Percentiles rank a stretch among this genome's conserved stretches.
phyloP scores from a whole-genome alignment of 2,797 vertebrate genomes.

The Sus cebifrons region DNA sequence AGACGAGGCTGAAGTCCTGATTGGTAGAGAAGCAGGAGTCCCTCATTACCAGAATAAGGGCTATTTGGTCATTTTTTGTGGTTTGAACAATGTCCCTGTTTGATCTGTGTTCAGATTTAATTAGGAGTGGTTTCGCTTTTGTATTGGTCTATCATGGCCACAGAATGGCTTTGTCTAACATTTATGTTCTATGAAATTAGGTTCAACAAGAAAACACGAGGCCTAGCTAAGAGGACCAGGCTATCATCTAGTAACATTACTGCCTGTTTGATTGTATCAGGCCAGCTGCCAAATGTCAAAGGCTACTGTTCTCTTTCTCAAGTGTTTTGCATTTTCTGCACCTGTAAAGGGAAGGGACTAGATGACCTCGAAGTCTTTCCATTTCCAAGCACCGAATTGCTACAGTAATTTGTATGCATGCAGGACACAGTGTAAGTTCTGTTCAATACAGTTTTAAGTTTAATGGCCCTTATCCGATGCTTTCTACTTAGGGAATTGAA shows the following conservation, averaged over 20 bases:
- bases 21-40: background rate
- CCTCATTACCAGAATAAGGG: background rate
- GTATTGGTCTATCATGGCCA: background rate
- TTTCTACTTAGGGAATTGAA: background rate
- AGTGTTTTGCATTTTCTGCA: constrained; percentile 23
- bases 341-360: background rate
- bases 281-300: background rate
- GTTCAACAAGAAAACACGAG: background rate
- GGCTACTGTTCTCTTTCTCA: constrained; percentile 10
- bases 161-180: background rate
- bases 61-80: constrained; percentile 33
- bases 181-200: background rate
- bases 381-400: background rate
- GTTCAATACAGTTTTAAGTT: background rate
- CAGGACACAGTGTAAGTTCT: background rate
- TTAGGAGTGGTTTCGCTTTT: constrained; percentile 11
- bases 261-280: background rate
- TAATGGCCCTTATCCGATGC: background rate
- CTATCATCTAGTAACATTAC: background rate
- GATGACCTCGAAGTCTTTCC: constrained; percentile 54
- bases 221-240: background rate
- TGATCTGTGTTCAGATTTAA: background rate
- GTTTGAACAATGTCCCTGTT: background rate
- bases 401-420: background rate
- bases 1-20: background rate